These are phyloP conservation scores for Sesia bembeciformis DNA, from an alignment of 2,888 invertebrate genomes.

Conservation along the genomic window DNA sequence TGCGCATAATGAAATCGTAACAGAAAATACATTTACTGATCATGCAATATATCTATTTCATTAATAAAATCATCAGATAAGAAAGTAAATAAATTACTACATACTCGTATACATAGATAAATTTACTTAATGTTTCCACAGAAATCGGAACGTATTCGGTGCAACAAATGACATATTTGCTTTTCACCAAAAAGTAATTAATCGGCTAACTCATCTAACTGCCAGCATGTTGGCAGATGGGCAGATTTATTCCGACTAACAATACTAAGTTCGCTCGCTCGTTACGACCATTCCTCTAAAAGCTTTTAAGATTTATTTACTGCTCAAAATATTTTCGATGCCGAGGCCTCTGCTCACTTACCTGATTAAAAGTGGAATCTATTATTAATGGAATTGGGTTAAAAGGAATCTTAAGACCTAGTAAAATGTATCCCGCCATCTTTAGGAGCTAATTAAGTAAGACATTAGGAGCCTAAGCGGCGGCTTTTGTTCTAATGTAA, in stretches of 20 bases:
- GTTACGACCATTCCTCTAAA: not conserved
- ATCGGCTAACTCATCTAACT: not conserved
- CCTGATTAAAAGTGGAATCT: not conserved
- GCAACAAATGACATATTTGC: not conserved
- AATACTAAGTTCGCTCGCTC: not conserved
- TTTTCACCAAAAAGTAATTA: not conserved
- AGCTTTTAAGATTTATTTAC: not conserved
- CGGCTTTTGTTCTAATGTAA: too few species aligned
- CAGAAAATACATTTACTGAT: too few species aligned
- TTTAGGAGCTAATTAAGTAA: too few species aligned
- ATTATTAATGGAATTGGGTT: not conserved
- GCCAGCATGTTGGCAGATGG: not conserved
- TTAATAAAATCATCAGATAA: not conserved
- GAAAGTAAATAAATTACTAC: not conserved
- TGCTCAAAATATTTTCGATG: not conserved
- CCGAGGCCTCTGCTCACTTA: not conserved
- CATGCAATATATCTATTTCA: not conserved
- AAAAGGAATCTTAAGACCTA: too few species aligned
- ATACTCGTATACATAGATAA: too few species aligned
- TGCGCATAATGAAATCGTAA: too few species aligned
- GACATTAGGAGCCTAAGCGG: too few species aligned
- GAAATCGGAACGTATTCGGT: not conserved
- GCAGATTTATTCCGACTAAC: not conserved
- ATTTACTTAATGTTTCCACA: not conserved
- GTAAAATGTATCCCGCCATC: too few species aligned